These are phyloP conservation scores for Coelinius sp. DNA, from an alignment of 2,888 invertebrate species.

Conservation along the genomic window DNA sequence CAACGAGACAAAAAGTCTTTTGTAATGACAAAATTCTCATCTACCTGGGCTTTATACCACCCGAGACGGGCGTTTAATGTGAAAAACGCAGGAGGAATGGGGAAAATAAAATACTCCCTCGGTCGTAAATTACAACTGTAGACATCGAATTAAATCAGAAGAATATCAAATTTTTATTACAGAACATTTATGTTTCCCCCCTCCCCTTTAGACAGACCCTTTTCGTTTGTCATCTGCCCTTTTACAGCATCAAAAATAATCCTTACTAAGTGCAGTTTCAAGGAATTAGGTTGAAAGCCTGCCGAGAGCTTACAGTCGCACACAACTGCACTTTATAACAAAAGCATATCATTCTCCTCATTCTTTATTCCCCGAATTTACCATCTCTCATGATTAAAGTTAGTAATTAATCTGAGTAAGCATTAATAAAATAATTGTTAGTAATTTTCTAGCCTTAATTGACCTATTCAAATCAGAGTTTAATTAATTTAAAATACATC, in stretches of 20 bases:
- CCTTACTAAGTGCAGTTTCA: constrained; percentile 34
- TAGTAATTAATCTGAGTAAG: constrained; percentile 21
- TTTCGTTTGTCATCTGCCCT: neutral
- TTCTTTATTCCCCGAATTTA: neutral
- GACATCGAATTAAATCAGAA: constrained; percentile 15
- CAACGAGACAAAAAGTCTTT: constrained; percentile 21
- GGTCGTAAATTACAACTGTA: constrained; percentile 4
- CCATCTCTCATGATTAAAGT: neutral
- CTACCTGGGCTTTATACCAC: neutral
- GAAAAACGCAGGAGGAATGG: neutral
- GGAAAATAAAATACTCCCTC: neutral
- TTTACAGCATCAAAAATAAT: constrained; percentile 30
- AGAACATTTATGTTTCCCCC: neutral
- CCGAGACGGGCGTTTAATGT: neutral
- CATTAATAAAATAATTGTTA: constrained; percentile 2
- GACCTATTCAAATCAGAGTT: neutral
- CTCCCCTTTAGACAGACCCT: neutral
- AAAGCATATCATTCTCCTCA: constrained; percentile 18
- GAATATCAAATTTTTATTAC: neutral
- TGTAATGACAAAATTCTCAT: constrained; percentile 3
- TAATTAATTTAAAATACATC: too few relatives aligned
- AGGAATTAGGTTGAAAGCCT: constrained; percentile 36
- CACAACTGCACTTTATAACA: constrained; percentile 18
- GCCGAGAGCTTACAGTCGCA: constrained; percentile 16
- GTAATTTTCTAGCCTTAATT: neutral